A percentile compares a stretch with the other conserved stretches of the same genome.
Conservation (phyloP, 2,113 vertebrate species). For the Vulpes ferrilata region DNA sequence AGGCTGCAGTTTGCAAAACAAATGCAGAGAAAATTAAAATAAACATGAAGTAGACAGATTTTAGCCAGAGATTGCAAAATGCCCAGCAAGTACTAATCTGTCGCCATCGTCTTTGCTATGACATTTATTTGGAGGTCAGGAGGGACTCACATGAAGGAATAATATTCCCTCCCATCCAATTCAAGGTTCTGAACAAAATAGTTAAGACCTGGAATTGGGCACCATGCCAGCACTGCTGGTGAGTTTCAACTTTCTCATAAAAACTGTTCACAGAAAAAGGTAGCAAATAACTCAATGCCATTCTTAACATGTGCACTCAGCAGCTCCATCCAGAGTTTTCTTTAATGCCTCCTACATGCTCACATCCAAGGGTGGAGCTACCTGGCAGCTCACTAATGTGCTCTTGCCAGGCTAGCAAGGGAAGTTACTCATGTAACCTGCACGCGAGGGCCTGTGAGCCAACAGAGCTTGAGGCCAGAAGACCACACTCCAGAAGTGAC, state of each 20-base stretch:
- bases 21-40: conserved; percentile 62
- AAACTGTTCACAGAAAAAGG: not conserved
- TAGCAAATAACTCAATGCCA: not conserved
- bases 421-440: not conserved
- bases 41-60: conserved; percentile 25
- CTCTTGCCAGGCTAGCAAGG: fast-evolving
- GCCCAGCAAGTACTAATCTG: conserved; percentile 53
- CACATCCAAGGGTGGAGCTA: not conserved
- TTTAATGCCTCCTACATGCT: fast-evolving
- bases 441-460: fast-evolving
- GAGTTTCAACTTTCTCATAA: not conserved
- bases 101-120: conserved; percentile 52
- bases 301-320: not conserved
- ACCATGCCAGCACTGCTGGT: not conserved
- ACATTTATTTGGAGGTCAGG: conserved; percentile 63
- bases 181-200: conserved; percentile 20
- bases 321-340: not conserved
- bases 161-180: conserved; percentile 18
- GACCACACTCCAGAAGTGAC: too few species aligned
- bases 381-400: not conserved
- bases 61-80: conserved; percentile 3
- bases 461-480: too few species aligned
- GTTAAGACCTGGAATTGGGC: not conserved
- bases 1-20: conserved; percentile 52
- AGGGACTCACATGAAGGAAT: conserved; percentile 7